These are phyloP conservation scores for Microplitis mediator DNA, from an alignment of 1,140 invertebrate species.

Conservation along the genomic window DNA sequence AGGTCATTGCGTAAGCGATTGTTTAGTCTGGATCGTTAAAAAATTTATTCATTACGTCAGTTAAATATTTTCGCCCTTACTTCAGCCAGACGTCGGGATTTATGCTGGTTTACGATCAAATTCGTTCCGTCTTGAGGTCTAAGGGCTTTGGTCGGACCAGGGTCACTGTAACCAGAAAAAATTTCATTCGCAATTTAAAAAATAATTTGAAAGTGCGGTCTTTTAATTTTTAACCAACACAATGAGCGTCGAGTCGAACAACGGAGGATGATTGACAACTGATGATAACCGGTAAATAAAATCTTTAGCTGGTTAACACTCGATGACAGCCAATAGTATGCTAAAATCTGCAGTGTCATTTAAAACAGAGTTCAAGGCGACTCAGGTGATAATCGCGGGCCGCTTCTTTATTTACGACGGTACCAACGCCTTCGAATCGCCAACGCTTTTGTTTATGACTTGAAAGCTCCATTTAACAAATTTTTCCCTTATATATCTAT, in stretches of 20 bases:
- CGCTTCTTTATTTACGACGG: conserved; percentile 8
- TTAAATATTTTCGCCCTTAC: too few relatives aligned
- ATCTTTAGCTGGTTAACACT: background rate
- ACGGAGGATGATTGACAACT: background rate
- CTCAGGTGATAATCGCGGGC: too few relatives aligned
- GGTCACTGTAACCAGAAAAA: background rate
- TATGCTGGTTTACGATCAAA: conserved; percentile 23
- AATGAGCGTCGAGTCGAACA: too few relatives aligned
- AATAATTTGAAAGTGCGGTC: too few relatives aligned
- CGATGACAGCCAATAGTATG: background rate
- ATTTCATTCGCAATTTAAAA: too few relatives aligned
- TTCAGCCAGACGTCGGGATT: background rate
- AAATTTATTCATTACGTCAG: too few relatives aligned
- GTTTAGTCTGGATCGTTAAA: too few relatives aligned
- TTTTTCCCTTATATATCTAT: conserved; percentile 1
- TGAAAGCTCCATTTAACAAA: conserved; percentile 6
- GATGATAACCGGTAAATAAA: background rate
- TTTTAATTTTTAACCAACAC: too few relatives aligned
- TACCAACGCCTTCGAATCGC: conserved; percentile 14
- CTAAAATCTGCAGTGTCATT: conserved; percentile 3
- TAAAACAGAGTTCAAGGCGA: background rate
- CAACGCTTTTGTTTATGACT: conserved; percentile 17
- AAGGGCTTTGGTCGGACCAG: background rate
- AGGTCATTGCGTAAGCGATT: too few relatives aligned
- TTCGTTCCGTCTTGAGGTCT: conserved; percentile 24